phyloP scores from a whole-genome alignment of 2,113 vertebrate genomes.

The Uria lomvia region DNA sequence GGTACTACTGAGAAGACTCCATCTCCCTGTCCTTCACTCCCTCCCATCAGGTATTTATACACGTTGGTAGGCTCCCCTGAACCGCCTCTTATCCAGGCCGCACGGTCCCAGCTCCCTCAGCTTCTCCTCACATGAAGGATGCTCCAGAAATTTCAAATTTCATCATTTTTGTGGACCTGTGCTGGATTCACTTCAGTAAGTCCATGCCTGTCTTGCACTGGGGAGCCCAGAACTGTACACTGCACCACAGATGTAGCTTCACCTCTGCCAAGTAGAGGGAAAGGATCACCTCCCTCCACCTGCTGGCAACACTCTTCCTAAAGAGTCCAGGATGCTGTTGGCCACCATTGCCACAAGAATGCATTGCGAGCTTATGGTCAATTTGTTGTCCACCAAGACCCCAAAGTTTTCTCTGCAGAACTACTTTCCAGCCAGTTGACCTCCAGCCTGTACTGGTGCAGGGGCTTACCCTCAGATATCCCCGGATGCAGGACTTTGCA shows the following conservation, averaged over 20 bases:
- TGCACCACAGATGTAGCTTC: background rate
- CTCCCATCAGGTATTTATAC: background rate
- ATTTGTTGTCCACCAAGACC: background rate
- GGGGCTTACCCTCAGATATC: background rate
- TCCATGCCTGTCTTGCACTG: background rate
- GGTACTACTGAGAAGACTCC: background rate
- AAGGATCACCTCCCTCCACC: background rate
- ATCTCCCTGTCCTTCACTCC: background rate
- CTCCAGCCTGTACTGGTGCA: background rate
- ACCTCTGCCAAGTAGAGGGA: background rate
- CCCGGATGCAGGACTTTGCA: background rate
- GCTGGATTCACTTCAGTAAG: background rate
- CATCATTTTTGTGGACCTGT: background rate
- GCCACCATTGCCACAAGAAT: background rate
- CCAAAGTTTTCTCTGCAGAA: background rate
- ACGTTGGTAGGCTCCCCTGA: fast-evolving
- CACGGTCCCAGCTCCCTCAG: background rate
- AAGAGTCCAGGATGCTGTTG: background rate
- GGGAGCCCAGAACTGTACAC: background rate
- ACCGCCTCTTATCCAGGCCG: background rate
- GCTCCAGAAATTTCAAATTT: background rate
- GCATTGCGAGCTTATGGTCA: background rate
- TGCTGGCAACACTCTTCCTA: background rate
- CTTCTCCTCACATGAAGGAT: background rate
- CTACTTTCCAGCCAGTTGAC: background rate